Conservation (phyloP, 2,797 vertebrate genomes). For the Coregonus suidteri region DNA sequence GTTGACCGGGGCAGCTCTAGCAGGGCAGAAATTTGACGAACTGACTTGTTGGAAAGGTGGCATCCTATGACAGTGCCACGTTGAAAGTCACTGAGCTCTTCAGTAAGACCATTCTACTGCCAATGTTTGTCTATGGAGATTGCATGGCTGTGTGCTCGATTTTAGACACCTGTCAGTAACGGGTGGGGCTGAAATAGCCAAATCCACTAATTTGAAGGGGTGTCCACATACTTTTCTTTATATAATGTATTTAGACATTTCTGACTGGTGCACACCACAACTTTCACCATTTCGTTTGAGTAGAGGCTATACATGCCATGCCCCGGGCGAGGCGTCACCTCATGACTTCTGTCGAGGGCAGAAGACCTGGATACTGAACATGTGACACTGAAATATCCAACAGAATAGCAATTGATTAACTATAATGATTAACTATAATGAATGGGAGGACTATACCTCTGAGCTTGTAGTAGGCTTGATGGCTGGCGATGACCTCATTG, state of each 20-base stretch:
- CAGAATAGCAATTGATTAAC: neutral
- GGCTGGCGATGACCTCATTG: conserved; percentile 83
- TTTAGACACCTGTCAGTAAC: too few species aligned
- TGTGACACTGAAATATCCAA: neutral
- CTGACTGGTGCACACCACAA: neutral
- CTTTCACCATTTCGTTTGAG: neutral
- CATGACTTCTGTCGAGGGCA: neutral
- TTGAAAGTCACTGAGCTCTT: too few species aligned
- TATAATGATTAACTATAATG: neutral
- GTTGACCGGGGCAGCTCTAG: too few species aligned
- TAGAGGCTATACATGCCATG: neutral
- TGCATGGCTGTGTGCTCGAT: too few species aligned
- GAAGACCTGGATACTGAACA: neutral
- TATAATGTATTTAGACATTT: neutral
- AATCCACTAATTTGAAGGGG: too few species aligned
- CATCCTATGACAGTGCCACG: too few species aligned
- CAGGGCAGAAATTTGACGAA: too few species aligned
- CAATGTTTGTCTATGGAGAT: too few species aligned
- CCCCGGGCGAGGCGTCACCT: neutral
- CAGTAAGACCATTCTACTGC: too few species aligned
- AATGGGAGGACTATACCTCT: conserved; percentile 69
- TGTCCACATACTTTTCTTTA: too few species aligned
- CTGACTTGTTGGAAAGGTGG: too few species aligned
- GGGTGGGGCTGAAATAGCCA: too few species aligned
- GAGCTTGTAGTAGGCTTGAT: conserved; percentile 87